Evolutionary conservation across 2,113 vertebrate genomes (phyloP), one percentile per base, ranked within the genome.

Genomic region (Gallinago media): DNA sequence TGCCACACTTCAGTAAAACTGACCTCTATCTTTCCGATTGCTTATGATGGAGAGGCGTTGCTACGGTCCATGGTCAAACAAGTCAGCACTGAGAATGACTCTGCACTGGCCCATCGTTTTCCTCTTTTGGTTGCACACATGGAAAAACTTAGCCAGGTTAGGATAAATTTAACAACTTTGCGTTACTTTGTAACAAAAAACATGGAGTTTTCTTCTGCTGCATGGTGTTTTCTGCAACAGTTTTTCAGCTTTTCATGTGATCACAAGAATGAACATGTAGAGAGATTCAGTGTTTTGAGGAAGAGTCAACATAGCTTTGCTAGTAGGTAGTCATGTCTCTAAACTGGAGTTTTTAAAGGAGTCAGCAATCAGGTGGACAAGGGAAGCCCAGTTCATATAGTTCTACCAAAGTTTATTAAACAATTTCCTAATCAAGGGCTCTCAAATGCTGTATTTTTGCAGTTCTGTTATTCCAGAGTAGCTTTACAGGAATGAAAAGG

Each of bases 21-120:
- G 95, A 99, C 99, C 12, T 99, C 99, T 47, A 99, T 99, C 91
- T 98, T 99, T 46, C 99, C 99, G 4, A 99, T 99, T n/a, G 99
- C 99, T 0, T 99, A 99, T 18, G 99, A 99, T 7, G 99, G 99
- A 31, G 99, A 99, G 91, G 99, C 99, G 3, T 94, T 99, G 26
- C 97, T 99, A 58, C 98, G 99, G 42, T 99, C 99, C 2, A 98
- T 99, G 93, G 99, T 99, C 86, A 99, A 99, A 76, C 99, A 99
- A 98, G 99, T 99, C 93, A 99, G 99, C 98, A 99, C 99, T 5
- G 99, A 99, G 97, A 99, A 99, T 9, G 99, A 99, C 96, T 99
- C 99, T 4, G 98, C 99, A 14, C 97, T 99, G 22, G 99, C 98
- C 95, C 99, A 99, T 94, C 99, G 99, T 70, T 99, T 99, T 90